Evolutionary conservation across 2,797 vertebrate genomes (phyloP), one percentile per base, ranked within the genome.

Genomic region (Neosilurus mollespiculum): DNA sequence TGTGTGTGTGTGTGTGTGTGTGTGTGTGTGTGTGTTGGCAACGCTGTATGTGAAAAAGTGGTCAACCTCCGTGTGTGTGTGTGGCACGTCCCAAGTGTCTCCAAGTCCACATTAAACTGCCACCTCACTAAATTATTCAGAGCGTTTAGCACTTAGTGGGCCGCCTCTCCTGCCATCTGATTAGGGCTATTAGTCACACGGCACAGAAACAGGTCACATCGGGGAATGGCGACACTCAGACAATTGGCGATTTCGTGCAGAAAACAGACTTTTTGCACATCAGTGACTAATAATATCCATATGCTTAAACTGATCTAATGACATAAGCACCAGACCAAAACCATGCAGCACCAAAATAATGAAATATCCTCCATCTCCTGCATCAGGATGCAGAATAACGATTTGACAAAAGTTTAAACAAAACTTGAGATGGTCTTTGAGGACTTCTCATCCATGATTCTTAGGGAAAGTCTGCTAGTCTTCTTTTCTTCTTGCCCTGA

Each of bases 91-190:
- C 87, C 89, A 83, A 89, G 90, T 85, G 87, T 91, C 89, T 90
- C 86, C 91, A 90, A 90, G 94, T 95, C 94, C 95, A 96, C 94
- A 94, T 95, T 95, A 94, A 93, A 91, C 92, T 94, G 93, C 94
- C 93, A 93, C 95, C 94, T 95, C 94, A 93, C 94, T 96, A 95
- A 96, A 96, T 96, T 96, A 96, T 96, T 96, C 87, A 93, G 93
- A 93, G 95, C 94, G 92, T 96, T 97, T 96, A 96, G 94, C 95
- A 95, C 94, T 95, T 94, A 95, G 94, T 94, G 94, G 94, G 93
- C 93, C 92, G 93, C 93, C 92, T 93, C 91, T 94, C 93, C 94
- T 93, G 91, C 94, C 88, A 88, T 87, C 86, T 86, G 86, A 88
- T 89, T 89, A 87, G 88, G 84, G 84, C 85, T 86, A 87, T 89